Base-by-base conservation (phyloP, 1,140 invertebrate species). In the Drosophila carrolli region DNA sequence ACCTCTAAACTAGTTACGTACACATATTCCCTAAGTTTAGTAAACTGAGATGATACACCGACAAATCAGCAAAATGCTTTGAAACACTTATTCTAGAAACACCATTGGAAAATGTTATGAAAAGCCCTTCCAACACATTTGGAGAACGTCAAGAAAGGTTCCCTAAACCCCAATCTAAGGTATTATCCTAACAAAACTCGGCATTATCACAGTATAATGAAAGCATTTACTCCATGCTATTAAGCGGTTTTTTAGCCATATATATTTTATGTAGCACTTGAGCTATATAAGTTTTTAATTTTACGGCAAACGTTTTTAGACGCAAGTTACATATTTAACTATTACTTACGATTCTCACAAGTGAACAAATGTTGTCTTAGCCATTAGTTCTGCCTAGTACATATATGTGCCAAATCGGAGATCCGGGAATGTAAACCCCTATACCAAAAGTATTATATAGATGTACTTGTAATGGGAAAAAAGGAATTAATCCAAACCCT, bases 331-430 rank as follows among this genome's bases (percentile, higher is more conserved):
- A 29, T 44, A 65, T 51, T 43, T 35, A 48, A 48, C 46, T 55
- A 40, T 60, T 48, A 54, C 68, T 54, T 63, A 35, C 46, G 44
- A 58, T 50, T 62, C 47, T 65, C 32, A 75, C 43, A 78, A 54
- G 44, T 14, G 35, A 65, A 50, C 59, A 70, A 54, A 73, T 67
- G 80, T 81, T 85, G 81, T 80, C 76, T 71, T 89, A 89, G 73
- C 48, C 57, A 50, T 73, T 86, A 86, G 82, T 78, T 78, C n/a
- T 16, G 41, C 50, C 27, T 84, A 85, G 79, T 71, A 80, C 57
- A 62, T 81, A 73, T 75, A 70, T 84, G 84, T 89, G 84, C 84
- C 84, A 89, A 89, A 80, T 27, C n/a, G 13, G 9, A 63, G 27
- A n/a, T 32, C 38, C 43, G 14, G 38, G 46, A 5, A 48, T 41